Evolutionary conservation across 1,140 invertebrate species (phyloP), one percentile per base, ranked within the genome.

Genomic region (Penaeus chinensis): DNA sequence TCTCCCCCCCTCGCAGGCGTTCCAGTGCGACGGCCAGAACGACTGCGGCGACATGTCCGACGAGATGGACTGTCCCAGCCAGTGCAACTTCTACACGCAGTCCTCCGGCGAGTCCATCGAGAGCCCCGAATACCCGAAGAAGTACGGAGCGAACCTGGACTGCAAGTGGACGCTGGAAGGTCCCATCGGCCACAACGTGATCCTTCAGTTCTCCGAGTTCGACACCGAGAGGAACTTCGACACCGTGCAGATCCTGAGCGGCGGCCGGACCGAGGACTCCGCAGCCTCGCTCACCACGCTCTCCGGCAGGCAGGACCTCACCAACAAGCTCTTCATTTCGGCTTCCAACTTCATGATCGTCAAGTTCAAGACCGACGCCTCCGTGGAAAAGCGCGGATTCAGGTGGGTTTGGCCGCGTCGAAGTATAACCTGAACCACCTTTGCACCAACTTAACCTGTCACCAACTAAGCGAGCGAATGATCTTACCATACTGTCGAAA

Each of bases 331-430:
- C 7, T 98, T 96, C 92, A 96, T 97, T 8, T 98, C 98, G 0
- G 98, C 97, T 24, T 98, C 97, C 22, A 99, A 99, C 92, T 98
- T 99, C 90, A 99, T 99, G 97, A 98, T 99, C 85, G 95, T 99
- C 88, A 98, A 98, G 92, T 99, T 99, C 93, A 96, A 96, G 90
- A 96, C 97, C 0, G 98, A 99, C 92, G 96, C 95, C 19, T 96
- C 96, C 4, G 97, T 98, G 42, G 98, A 99, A 93, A 96, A 96
- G 89, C 97, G 97, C 93, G 98, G 98, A 82, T 99, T 99, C 92
- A 91, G 94, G 94, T 94, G 24, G 69, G 88, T 22, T 42, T 16
- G 54, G 16, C 54, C 54, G 54, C 54, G 16, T 8, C 54, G 54
- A 2, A 13, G 16, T 11, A 16, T 11, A 54, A 54, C 4, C 4